Percentiles rank a stretch among this genome's conserved stretches.
Evolutionary conservation across 1,140 invertebrate species (phyloP).

Genomic region (Pygmarrhopalites habei): DNA sequence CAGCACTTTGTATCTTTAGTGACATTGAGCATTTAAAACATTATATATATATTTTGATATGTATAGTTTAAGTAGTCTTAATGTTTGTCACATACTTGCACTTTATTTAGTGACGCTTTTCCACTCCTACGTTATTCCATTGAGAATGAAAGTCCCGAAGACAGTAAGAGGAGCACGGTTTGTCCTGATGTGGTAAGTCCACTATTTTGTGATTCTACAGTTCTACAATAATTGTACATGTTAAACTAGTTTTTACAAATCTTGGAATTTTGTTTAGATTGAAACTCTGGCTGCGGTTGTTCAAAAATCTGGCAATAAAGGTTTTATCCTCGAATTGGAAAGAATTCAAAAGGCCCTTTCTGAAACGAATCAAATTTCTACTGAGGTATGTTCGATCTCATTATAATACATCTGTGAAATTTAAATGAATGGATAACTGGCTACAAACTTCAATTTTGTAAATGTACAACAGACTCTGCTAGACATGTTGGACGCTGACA

Average conservation of each 20-base stretch:
- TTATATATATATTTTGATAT: too few relatives aligned
- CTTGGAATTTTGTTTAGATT: too few relatives aligned
- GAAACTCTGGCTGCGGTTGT: constrained; percentile 44
- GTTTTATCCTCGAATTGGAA: constrained; percentile 45
- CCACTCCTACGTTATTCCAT: constrained; percentile 53
- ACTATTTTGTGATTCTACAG: too few relatives aligned
- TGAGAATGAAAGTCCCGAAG: constrained; percentile 50
- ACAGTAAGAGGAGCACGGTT: constrained; percentile 48
- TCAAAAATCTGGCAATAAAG: constrained; percentile 41
- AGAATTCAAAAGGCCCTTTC: constrained; percentile 45
- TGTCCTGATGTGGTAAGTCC: constrained; percentile 47
- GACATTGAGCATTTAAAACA: too few relatives aligned
- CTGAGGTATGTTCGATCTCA: constrained; percentile 42
- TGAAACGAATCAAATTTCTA: constrained; percentile 44
- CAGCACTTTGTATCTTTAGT: too few relatives aligned
- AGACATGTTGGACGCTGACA: constrained; percentile 43
- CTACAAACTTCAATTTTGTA: neutral
- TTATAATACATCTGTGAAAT: neutral
- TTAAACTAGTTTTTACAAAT: neutral
- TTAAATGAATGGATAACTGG: too few relatives aligned
- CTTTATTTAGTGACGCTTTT: constrained; percentile 58
- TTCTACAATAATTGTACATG: neutral
- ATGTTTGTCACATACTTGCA: too few relatives aligned
- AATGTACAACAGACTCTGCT: constrained; percentile 42
- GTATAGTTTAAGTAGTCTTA: too few relatives aligned